Conservation (phyloP, 2,888 invertebrate species). For the Lycophotia porphyrea region DNA sequence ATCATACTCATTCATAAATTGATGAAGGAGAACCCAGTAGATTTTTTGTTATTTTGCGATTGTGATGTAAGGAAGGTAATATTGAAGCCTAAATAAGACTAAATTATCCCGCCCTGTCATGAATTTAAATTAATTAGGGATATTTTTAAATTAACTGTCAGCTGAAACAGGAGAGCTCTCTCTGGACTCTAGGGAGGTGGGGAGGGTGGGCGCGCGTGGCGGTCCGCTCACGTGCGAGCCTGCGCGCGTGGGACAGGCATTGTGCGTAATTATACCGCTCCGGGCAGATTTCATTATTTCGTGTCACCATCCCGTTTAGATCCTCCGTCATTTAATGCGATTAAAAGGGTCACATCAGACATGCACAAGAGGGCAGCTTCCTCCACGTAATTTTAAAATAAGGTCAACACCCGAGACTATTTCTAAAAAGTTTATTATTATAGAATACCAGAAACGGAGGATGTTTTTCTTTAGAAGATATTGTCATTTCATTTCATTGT, state of each 20-base stretch:
- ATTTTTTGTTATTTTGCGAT: neutral
- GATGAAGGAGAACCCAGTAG: too few species aligned
- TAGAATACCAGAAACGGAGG: conserved; percentile 59
- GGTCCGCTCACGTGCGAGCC: conserved; percentile 55
- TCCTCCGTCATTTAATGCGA: conserved; percentile 82
- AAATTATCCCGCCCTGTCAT: conserved; percentile 18
- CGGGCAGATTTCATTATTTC: conserved; percentile 83
- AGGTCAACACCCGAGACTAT: conserved; percentile 70
- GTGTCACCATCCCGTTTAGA: conserved; percentile 78
- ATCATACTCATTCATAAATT: neutral
- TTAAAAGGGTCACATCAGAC: conserved; percentile 81
- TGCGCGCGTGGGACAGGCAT: conserved; percentile 73
- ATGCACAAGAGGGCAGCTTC: conserved; percentile 74
- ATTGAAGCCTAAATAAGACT: neutral
- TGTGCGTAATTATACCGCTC: conserved; percentile 82
- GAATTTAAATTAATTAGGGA: conserved; percentile 62
- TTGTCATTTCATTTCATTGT: too few species aligned
- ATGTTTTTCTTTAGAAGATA: conserved; percentile 76
- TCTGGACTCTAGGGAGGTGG: conserved; percentile 20
- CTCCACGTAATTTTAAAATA: conserved; percentile 74
- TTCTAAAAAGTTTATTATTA: conserved; percentile 61
- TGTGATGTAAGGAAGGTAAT: neutral
- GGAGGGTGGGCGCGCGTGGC: neutral
- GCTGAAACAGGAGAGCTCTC: conserved; percentile 62
- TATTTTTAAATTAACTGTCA: conserved; percentile 69